Evolutionary conservation across 2,797 vertebrate species (phyloP), one percentile per base, ranked within the genome.

Genomic region (Rachycentron canadum): DNA sequence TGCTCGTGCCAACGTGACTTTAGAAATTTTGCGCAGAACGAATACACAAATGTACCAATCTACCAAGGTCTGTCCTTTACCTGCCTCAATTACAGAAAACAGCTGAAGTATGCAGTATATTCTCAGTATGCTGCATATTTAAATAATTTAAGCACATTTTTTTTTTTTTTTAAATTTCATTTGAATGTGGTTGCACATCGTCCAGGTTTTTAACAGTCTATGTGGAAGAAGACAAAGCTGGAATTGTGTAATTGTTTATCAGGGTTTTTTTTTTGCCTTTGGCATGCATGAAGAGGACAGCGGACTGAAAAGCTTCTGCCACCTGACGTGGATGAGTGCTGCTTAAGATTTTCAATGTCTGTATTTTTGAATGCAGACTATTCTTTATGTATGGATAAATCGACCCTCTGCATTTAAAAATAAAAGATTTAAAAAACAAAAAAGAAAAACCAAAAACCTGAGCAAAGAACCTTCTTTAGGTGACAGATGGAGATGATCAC

Each of bases 401-500:
- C 13, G 3, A 26, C 45, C 30, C 14, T 34, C 38, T 68, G 41
- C 34, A 23, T 79, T 70, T 55, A 30, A 68, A 55, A 36, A 52
- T 3, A 17, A 25, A 63, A 58, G n/a, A n/a, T n/a, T n/a, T n/a
- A n/a, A n/a, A 52, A 10, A 62, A 57, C 52, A 60, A 49, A 16
- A 62, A 77, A 74, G 78, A 65, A 21, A 19, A 58, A 5, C 30
- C 53, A 25, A 79, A 69, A 12, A n/a, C n/a, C 58, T 69, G 23
- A 87, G 78, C 34, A 71, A 56, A 82, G 49, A 36, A 76, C 60
- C 73, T 67, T 41, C 81, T 81, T 74, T 67, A 70, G 57, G 77
- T 87, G 78, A 90, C 84, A 91, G 83, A 88, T 88, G 82, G 81
- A 84, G 84, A 85, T 63, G 60, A 83, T 85, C 62, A 34, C 75